Percentiles rank a stretch among this genome's conserved stretches.
These are phyloP conservation scores for Stegophylla sp. DNA, from an alignment of 2,888 invertebrate species.

Conservation along the genomic window DNA sequence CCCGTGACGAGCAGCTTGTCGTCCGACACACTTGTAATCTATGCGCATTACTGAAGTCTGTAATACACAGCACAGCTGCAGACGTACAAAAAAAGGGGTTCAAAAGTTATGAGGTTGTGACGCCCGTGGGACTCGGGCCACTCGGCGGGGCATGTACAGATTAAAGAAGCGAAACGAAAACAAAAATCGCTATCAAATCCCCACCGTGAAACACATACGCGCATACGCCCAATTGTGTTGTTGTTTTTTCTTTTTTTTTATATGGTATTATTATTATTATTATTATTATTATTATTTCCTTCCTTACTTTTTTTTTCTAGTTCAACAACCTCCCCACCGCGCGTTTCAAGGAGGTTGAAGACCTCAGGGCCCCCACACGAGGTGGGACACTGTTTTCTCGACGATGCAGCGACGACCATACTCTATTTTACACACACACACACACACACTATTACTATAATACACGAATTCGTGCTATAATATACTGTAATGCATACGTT, in stretches of 20 bases:
- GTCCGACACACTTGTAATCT: too few relatives aligned
- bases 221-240: not conserved
- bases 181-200: constrained; percentile 15
- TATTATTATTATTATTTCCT: not conserved
- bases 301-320: not conserved
- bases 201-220: not conserved
- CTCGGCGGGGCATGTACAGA: not conserved
- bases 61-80: too few relatives aligned
- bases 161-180: too few relatives aligned
- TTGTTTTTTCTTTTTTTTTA: not conserved
- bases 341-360: constrained; percentile 56
- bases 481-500: not conserved
- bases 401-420: not conserved
- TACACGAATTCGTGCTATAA: too few relatives aligned
- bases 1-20: too few relatives aligned
- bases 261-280: not conserved
- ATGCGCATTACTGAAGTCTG: too few relatives aligned
- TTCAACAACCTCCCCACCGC: constrained; percentile 56
- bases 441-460: not conserved
- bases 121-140: not conserved
- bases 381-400: constrained; percentile 41
- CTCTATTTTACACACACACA: not conserved
- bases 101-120: too few relatives aligned
- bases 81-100: too few relatives aligned
- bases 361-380: constrained; percentile 1